Conservation (phyloP, 2,888 invertebrate species). For the Choreutis nemorana region DNA sequence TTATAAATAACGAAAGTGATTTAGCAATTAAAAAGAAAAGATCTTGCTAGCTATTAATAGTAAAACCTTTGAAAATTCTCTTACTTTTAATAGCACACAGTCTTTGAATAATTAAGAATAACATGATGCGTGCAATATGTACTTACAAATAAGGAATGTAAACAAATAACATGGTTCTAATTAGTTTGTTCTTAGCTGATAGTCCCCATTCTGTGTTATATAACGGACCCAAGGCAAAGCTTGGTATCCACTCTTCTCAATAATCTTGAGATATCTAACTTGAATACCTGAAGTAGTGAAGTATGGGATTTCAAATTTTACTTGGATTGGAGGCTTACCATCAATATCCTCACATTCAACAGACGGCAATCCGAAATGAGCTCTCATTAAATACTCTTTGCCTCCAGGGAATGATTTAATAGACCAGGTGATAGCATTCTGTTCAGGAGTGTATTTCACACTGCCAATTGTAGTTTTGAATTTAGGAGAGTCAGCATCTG, state of each 20-base stretch:
- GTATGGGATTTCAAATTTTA: slow-evolving; percentile 99
- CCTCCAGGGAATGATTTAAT: slow-evolving; percentile 98
- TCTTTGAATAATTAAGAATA: too few relatives aligned
- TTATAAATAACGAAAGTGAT: too few relatives aligned
- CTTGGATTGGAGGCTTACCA: slow-evolving; percentile 97
- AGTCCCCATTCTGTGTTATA: slow-evolving; percentile 99
- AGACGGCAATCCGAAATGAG: slow-evolving; percentile 96
- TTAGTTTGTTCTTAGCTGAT: slow-evolving; percentile 93
- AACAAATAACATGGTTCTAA: background rate
- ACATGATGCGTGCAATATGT: too few relatives aligned
- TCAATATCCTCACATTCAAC: slow-evolving; percentile 94
- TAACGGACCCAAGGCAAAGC: slow-evolving; percentile 99
- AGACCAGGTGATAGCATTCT: slow-evolving; percentile 96
- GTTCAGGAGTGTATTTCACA: slow-evolving; percentile 97
- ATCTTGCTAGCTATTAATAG: too few relatives aligned
- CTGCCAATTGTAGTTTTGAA: slow-evolving; percentile 97
- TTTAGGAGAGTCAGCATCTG: slow-evolving; percentile 98
- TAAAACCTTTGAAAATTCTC: too few relatives aligned
- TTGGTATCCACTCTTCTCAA: slow-evolving; percentile 99
- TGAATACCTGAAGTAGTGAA: slow-evolving; percentile 99
- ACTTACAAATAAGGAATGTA: slow-evolving; percentile 18
- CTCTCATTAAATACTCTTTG: slow-evolving; percentile 97
- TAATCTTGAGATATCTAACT: slow-evolving; percentile 95
- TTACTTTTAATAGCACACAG: too few relatives aligned
- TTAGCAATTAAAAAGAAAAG: too few relatives aligned